A percentile compares a stretch with the other conserved stretches of the same genome.
Conservation (phyloP, 2,797 vertebrate species). For the Eleutherodactylus coqui region DNA sequence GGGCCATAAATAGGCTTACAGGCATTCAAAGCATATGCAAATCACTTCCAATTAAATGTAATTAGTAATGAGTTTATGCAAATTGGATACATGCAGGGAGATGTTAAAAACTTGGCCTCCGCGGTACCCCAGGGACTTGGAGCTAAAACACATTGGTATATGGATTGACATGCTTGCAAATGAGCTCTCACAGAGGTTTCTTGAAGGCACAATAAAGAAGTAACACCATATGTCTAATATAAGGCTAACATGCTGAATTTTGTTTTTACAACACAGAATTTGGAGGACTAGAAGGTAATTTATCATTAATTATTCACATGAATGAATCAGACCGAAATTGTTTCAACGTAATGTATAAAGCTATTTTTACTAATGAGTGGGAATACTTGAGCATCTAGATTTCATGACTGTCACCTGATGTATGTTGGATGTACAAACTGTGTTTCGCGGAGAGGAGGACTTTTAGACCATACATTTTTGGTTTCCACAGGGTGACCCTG, state of each 20-base stretch:
- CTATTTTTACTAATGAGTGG: conserved; percentile 32
- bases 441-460: not conserved
- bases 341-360: not conserved
- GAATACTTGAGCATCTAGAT: not conserved
- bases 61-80: conserved; percentile 61
- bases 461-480: not conserved
- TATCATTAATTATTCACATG: conserved; percentile 15
- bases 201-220: conserved; percentile 51
- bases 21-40: conserved; percentile 55
- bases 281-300: not conserved
- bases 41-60: conserved; percentile 58
- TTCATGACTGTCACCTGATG: not conserved
- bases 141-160: conserved; percentile 48
- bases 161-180: conserved; percentile 47
- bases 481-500: not conserved
- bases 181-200: conserved; percentile 48
- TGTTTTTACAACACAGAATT: conserved; percentile 19
- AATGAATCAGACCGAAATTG: conserved; percentile 11
- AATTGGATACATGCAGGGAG: conserved; percentile 52
- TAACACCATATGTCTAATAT: conserved; percentile 23
- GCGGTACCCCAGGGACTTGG: conserved; percentile 29
- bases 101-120: conserved; percentile 55
- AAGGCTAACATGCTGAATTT: conserved; percentile 25
- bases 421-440: conserved; percentile 1
- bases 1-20: conserved; percentile 42